These are phyloP conservation scores for Uromys caudimaculatus DNA, from an alignment of 2,797 vertebrate species.

Conservation along the genomic window DNA sequence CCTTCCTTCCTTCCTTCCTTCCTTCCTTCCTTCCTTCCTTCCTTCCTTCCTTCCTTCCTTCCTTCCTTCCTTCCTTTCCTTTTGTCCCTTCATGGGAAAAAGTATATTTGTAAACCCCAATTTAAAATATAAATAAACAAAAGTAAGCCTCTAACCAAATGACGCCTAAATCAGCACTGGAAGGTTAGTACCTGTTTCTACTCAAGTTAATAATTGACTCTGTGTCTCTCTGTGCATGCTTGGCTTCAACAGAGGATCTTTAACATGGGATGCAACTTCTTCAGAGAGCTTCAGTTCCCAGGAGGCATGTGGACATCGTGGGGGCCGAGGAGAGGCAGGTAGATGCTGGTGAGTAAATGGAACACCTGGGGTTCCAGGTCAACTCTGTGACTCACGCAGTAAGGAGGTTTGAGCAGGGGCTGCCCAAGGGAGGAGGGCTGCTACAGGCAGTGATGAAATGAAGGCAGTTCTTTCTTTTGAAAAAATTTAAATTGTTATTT, in stretches of 20 bases:
- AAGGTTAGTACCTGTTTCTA: background rate
- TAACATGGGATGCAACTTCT: too few relatives aligned
- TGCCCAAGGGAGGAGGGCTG: background rate
- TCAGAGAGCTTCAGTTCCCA: background rate
- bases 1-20: too few relatives aligned
- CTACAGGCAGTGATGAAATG: background rate
- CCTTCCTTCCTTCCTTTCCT: too few relatives aligned
- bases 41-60: too few relatives aligned
- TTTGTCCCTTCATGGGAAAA: slow-evolving; percentile 79
- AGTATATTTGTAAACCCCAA: slow-evolving; percentile 88
- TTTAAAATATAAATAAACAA: slow-evolving; percentile 66
- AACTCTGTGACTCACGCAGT: background rate
- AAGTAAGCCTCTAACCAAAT: background rate
- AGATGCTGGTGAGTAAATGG: background rate
- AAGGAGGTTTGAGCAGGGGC: too few relatives aligned
- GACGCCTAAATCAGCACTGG: background rate
- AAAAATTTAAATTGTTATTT: background rate
- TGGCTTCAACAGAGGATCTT: background rate
- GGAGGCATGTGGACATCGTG: background rate
- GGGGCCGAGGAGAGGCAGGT: background rate
- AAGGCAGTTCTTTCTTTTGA: background rate
- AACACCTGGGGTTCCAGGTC: background rate
- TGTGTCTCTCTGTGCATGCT: background rate
- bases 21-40: too few relatives aligned
- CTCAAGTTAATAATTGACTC: background rate